Evolutionary conservation across 53 echinoderm and acorn worm species (phyloP).

Genomic region (Echinarachnius parma): DNA sequence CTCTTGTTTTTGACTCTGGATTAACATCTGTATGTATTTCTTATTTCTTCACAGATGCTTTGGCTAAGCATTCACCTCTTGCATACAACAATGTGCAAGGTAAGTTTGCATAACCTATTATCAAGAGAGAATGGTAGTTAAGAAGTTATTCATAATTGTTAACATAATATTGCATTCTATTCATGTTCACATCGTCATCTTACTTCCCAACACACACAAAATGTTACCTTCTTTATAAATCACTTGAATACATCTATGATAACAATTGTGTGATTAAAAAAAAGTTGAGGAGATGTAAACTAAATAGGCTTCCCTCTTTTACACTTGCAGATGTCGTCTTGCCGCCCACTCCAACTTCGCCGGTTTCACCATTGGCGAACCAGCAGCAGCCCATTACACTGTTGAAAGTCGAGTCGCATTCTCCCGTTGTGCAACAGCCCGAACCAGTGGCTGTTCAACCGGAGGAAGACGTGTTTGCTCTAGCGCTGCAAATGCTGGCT

Average conservation of each 20-base stretch:
- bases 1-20: too few species aligned
- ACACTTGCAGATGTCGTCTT: constrained; percentile 2
- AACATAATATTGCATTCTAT: too few species aligned
- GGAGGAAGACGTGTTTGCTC: constrained; percentile 8
- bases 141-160: too few species aligned
- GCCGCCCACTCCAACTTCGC: constrained; percentile 29
- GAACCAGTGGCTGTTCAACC: background rate
- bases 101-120: too few species aligned
- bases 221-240: too few species aligned
- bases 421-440: background rate
- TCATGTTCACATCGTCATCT: too few species aligned
- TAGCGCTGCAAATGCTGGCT: constrained; percentile 31
- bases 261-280: too few species aligned
- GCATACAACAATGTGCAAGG: constrained; percentile 6
- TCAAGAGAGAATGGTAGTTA: too few species aligned
- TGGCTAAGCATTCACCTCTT: constrained; percentile 1
- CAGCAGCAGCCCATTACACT: background rate
- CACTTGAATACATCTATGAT: too few species aligned
- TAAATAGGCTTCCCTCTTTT: too few species aligned
- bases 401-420: background rate
- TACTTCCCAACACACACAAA: too few species aligned
- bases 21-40: constrained; percentile 11
- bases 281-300: too few species aligned
- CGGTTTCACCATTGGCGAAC: background rate
- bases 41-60: constrained; percentile 14